Evolutionary conservation across 2,888 invertebrate species (phyloP).

Genomic region (Nezara viridula): DNA sequence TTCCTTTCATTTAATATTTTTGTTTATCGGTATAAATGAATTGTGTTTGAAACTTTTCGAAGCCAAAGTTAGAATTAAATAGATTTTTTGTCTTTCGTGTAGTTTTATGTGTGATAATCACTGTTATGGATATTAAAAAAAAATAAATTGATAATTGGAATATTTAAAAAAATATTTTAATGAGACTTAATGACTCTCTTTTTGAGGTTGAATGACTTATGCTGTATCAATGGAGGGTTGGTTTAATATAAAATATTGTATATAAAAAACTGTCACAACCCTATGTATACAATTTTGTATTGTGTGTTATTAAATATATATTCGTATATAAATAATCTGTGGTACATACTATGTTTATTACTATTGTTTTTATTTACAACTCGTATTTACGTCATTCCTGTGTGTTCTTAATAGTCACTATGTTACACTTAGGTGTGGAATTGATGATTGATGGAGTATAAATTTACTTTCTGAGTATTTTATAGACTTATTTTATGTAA

Average conservation of each 20-base stretch:
- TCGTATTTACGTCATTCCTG: not conserved
- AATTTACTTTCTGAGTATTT: not conserved
- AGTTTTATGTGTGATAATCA: not conserved
- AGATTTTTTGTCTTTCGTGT: not conserved
- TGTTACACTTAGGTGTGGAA: not conserved
- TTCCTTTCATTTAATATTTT: not conserved
- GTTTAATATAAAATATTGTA: not conserved
- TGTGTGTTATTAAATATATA: not conserved
- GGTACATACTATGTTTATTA: not conserved
- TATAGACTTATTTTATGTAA: not conserved
- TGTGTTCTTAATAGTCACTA: not conserved
- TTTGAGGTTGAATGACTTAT: not conserved
- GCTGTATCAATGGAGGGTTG: not conserved
- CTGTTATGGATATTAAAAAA: not conserved
- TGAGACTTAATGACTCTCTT: conserved; percentile 12
- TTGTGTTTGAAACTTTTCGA: not conserved
- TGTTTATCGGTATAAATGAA: not conserved
- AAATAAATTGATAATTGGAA: not conserved
- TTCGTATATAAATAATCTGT: not conserved
- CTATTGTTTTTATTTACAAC: not conserved
- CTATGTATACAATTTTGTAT: not conserved
- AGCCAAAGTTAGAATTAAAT: conserved; percentile 16
- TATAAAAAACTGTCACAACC: not conserved
- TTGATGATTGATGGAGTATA: not conserved
- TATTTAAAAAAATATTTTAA: not conserved